These are phyloP conservation scores for Pterocles burchelli DNA, from an alignment of 2,113 vertebrate species.

Conservation along the genomic window DNA sequence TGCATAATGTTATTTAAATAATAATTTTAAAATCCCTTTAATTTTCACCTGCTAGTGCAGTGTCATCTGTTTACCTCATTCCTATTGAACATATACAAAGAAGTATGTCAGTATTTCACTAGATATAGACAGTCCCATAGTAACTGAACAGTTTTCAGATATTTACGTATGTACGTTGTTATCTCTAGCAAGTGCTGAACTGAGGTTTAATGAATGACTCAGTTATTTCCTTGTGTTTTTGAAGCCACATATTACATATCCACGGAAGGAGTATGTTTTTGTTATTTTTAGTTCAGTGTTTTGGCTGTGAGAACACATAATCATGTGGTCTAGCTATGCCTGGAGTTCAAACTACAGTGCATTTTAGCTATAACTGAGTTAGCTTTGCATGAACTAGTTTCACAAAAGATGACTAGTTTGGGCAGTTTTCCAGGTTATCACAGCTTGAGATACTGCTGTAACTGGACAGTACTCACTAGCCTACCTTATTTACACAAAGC, in stretches of 20 bases:
- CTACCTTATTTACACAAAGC: background rate
- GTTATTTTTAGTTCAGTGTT: background rate
- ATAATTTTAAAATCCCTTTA: background rate
- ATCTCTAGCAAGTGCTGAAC: background rate
- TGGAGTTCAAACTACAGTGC: background rate
- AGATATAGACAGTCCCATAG: background rate
- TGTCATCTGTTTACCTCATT: background rate
- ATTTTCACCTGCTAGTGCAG: background rate
- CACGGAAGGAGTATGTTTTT: background rate
- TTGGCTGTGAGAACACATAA: background rate
- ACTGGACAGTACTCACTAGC: background rate
- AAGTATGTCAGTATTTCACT: background rate
- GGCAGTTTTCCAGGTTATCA: background rate
- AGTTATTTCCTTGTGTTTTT: background rate
- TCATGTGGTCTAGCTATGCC: background rate
- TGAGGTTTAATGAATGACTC: background rate
- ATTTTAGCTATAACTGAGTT: background rate
- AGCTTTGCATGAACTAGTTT: background rate
- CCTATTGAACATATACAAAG: background rate
- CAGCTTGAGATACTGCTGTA: background rate
- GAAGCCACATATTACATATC: background rate
- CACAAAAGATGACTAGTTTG: background rate
- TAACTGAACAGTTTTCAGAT: background rate
- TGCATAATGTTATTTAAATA: background rate
- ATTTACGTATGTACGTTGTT: rapidly evolving